Conservation (phyloP, 1,140 invertebrate species). For the Polypedilum vanderplanki region DNA sequence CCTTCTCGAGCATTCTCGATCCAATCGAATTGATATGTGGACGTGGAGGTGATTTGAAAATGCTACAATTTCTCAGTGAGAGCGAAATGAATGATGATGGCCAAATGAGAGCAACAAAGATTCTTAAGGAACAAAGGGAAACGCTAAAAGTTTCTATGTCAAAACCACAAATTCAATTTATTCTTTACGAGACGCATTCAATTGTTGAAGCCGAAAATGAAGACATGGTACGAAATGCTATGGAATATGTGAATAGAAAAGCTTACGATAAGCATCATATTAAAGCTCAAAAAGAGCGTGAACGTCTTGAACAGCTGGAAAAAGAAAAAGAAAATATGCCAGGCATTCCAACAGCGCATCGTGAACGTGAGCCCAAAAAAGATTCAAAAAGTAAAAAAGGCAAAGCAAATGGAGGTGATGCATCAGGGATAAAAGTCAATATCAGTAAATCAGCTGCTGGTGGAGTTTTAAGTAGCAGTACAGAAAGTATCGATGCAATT, state of each 20-base stretch:
- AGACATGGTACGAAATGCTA: constrained; percentile 52
- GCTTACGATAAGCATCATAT: constrained; percentile 53
- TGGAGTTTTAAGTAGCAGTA: neutral
- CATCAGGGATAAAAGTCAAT: too few species aligned
- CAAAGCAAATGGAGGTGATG: constrained; percentile 30
- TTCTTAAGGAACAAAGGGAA: constrained; percentile 59
- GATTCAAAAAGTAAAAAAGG: constrained; percentile 32
- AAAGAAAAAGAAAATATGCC: constrained; percentile 38
- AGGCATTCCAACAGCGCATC: neutral
- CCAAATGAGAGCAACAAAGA: constrained; percentile 50
- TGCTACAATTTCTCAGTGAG: constrained; percentile 59
- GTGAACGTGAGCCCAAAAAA: constrained; percentile 31
- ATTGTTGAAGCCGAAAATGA: constrained; percentile 58
- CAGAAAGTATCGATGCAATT: constrained; percentile 13
- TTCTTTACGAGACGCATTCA: constrained; percentile 64
- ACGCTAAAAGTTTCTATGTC: constrained; percentile 58
- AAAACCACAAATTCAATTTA: constrained; percentile 61
- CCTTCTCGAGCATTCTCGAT: constrained; percentile 64
- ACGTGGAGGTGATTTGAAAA: constrained; percentile 57
- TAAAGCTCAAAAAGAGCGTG: constrained; percentile 37
- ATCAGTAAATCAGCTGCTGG: too few species aligned
- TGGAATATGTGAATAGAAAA: constrained; percentile 54
- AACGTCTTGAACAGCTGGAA: constrained; percentile 39
- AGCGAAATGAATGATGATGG: constrained; percentile 54
- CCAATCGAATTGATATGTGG: constrained; percentile 62